Percentiles rank a stretch among this genome's conserved stretches.
Conservation (phyloP, 2,797 vertebrate species). For the Sebastes wilsoni region DNA sequence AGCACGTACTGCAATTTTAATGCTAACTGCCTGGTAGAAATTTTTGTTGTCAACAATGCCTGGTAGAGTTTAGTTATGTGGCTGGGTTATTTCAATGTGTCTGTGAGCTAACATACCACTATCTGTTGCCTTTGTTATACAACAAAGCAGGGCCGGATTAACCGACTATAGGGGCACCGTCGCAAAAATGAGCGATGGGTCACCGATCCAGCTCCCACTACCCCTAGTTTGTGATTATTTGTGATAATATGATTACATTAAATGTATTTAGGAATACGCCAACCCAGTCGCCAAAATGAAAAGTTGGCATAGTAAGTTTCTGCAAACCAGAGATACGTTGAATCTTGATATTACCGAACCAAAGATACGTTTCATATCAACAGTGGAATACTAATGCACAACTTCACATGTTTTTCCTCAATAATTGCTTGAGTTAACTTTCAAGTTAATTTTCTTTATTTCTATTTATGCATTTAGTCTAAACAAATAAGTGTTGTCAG, state of each 20-base stretch:
- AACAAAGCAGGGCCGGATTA: neutral
- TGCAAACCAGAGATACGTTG: neutral
- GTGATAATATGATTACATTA: neutral
- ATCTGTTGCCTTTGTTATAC: neutral
- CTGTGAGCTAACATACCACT: neutral
- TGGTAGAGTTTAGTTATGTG: neutral
- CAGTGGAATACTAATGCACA: no score
- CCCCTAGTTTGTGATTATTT: no score
- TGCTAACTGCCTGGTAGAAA: neutral
- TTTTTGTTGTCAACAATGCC: neutral
- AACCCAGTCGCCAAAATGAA: neutral
- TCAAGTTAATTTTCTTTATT: neutral
- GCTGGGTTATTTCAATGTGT: neutral
- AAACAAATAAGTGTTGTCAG: neutral
- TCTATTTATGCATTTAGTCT: neutral
- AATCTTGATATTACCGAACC: neutral
- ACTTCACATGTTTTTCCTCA: fast-evolving
- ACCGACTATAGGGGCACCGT: neutral
- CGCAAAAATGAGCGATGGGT: neutral
- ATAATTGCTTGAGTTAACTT: neutral
- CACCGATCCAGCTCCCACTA: neutral
- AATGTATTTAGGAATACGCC: neutral
- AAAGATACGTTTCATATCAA: neutral
- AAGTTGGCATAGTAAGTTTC: fast-evolving
- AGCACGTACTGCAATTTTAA: neutral